These are phyloP conservation scores for Periphyllus acericola DNA, from an alignment of 2,888 invertebrate genomes.

Conservation along the genomic window DNA sequence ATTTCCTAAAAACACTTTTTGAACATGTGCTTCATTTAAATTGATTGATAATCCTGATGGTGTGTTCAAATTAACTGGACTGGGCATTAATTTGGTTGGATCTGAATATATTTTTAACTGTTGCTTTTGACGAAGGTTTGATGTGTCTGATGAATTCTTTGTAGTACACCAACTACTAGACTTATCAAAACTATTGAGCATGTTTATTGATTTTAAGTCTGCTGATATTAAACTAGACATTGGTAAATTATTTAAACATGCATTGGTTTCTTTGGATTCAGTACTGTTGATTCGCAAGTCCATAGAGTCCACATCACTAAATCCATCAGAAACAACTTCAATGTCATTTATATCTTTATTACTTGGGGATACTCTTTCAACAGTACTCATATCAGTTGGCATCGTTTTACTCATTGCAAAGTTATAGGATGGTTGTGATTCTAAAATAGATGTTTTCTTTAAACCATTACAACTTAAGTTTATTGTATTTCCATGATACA, in stretches of 20 bases:
- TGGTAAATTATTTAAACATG: conserved; percentile 18
- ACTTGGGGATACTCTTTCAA: not conserved
- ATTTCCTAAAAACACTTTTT: conserved; percentile 51
- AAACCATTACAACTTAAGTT: conserved; percentile 36
- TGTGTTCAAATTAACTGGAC: conserved; percentile 24
- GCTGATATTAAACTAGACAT: conserved; percentile 35
- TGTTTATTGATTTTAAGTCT: conserved; percentile 18
- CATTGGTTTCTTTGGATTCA: not conserved
- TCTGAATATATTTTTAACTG: conserved; percentile 44
- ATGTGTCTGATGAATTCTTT: conserved; percentile 33
- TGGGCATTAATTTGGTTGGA: conserved; percentile 33
- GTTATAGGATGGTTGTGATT: conserved; percentile 10
- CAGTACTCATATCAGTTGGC: not conserved
- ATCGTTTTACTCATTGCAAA: conserved; percentile 27
- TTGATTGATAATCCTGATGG: conserved; percentile 19
- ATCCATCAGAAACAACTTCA: conserved; percentile 39
- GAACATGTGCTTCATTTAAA: conserved; percentile 42
- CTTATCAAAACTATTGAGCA: conserved; percentile 32
- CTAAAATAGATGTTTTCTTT: not conserved
- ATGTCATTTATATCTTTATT: conserved; percentile 14
- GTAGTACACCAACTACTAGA: conserved; percentile 20
- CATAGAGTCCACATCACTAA: conserved; percentile 43
- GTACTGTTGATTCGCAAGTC: conserved; percentile 35
- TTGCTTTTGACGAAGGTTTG: conserved; percentile 31
- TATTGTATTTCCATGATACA: conserved; percentile 7